phyloP scores from a whole-genome alignment of 2,113 vertebrate species.

The Dromiciops gliroides region DNA sequence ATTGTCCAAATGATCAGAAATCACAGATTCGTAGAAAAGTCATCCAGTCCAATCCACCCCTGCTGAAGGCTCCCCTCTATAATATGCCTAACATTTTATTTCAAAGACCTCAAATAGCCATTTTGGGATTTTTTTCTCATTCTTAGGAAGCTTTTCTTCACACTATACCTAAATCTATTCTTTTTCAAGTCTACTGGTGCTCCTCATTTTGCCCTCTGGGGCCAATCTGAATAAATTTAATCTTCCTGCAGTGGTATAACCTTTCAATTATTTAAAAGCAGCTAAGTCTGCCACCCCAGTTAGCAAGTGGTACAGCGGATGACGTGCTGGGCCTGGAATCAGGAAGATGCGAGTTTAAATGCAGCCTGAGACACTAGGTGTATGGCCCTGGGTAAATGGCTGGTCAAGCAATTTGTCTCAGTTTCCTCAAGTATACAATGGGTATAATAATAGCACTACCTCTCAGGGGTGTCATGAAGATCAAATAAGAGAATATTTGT shows the following conservation, averaged over 20 bases:
- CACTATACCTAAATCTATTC: background rate
- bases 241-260: background rate
- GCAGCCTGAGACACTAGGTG: too few relatives aligned
- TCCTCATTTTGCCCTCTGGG: background rate
- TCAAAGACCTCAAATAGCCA: background rate
- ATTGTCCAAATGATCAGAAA: background rate
- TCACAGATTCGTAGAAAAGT: background rate
- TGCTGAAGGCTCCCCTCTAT: background rate
- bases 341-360: background rate
- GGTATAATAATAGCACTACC: background rate
- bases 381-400: too few relatives aligned
- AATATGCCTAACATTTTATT: background rate
- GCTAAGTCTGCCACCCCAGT: background rate
- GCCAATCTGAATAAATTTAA: background rate
- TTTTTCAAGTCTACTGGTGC: background rate
- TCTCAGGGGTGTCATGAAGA: background rate
- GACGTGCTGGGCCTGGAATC: background rate
- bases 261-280: background rate
- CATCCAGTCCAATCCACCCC: background rate
- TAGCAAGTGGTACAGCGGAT: background rate
- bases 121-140: background rate
- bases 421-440: background rate
- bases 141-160: background rate
- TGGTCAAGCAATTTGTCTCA: background rate
- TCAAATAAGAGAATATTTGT: background rate